Evolutionary conservation across 2,797 vertebrate species (phyloP).

Genomic region (Crocodylus rhombifer): DNA sequence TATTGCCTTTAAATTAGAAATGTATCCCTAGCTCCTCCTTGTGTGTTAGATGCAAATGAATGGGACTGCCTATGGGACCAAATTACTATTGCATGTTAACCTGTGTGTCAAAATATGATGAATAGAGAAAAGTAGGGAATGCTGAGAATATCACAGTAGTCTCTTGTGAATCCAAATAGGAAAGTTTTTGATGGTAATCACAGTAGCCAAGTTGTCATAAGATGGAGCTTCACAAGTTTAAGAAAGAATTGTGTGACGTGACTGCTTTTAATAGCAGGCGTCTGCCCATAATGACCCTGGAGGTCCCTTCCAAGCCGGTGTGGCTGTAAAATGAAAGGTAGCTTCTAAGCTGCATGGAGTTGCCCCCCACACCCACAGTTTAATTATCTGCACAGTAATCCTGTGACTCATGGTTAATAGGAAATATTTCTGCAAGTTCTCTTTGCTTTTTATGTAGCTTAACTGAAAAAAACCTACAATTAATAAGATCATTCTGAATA

Average conservation of each 20-base stretch:
- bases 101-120: not conserved
- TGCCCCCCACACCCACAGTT: not conserved
- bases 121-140: not conserved
- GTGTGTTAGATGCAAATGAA: not conserved
- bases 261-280: not conserved
- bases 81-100: not conserved
- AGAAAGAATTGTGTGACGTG: not conserved
- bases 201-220: not conserved
- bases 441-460: not conserved
- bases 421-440: slow-evolving; percentile 31
- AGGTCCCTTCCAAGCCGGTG: not conserved
- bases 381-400: not conserved
- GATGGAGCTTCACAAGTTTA: not conserved
- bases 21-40: not conserved
- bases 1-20: not conserved
- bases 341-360: not conserved
- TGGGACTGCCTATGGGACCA: not conserved
- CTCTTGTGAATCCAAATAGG: not conserved
- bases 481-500: not conserved
- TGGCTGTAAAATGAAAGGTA: not conserved
- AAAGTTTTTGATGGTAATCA: not conserved
- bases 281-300: not conserved
- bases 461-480: slow-evolving; percentile 21
- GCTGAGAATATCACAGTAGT: not conserved
- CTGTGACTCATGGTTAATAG: not conserved